These are phyloP conservation scores for Aphyosemion australe DNA, from an alignment of 2,113 vertebrate genomes.

Conservation along the genomic window DNA sequence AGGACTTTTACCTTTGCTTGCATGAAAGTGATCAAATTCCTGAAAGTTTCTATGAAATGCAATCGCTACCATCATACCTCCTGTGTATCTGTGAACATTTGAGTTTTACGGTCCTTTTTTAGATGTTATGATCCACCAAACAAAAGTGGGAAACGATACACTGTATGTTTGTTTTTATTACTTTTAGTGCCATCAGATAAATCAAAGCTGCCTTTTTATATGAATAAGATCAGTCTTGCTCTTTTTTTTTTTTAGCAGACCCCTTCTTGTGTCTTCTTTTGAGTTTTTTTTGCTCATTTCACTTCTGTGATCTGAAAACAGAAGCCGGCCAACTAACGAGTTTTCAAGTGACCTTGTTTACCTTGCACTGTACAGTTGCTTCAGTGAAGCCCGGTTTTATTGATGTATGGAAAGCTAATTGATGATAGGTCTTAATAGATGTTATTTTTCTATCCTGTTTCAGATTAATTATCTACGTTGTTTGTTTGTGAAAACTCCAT, in stretches of 20 bases:
- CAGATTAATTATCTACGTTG: conserved; percentile 27
- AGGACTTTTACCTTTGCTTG: not conserved
- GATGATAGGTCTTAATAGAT: conserved; percentile 23
- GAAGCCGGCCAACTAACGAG: conserved; percentile 23
- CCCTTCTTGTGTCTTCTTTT: not conserved
- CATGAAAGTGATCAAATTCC: no score
- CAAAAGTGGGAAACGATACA: not conserved
- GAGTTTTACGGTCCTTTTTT: conserved; percentile 5
- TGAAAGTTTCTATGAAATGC: not conserved
- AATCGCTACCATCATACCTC: not conserved
- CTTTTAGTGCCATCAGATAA: conserved; percentile 5
- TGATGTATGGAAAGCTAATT: conserved; percentile 26
- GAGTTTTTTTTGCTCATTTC: conserved; percentile 32
- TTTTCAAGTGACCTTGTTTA: conserved; percentile 77
- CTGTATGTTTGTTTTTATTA: conserved; percentile 20
- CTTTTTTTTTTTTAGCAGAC: conserved; percentile 12
- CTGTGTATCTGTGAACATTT: conserved; percentile 14
- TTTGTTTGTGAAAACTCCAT: conserved; percentile 38
- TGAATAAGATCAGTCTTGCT: conserved; percentile 40
- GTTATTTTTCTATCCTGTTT: conserved; percentile 72
- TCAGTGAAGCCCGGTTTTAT: conserved; percentile 64
- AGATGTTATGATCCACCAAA: not conserved
- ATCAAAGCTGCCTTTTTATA: conserved; percentile 61
- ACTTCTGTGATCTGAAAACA: not conserved
- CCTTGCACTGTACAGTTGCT: conserved; percentile 64